Conservation (phyloP, 2,888 invertebrate genomes). For the Andrena bucephala region DNA sequence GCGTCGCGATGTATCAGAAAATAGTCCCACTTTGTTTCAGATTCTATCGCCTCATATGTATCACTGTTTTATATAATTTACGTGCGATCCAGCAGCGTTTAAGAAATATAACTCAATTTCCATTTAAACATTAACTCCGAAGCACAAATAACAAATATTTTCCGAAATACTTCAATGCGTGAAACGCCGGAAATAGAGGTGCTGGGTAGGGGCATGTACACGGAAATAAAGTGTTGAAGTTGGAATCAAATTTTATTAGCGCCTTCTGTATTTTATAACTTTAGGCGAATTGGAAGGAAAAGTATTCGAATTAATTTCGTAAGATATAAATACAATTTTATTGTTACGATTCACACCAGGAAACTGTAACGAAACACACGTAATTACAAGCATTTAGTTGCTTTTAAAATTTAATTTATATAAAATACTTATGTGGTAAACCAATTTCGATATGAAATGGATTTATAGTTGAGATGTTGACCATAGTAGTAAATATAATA, state of each 20-base stretch:
- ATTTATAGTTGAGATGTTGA: conserved; percentile 1
- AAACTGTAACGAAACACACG: conserved; percentile 47
- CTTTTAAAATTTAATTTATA: background rate
- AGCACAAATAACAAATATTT: conserved; percentile 18
- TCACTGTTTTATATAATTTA: background rate
- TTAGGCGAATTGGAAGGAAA: background rate
- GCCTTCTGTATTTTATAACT: background rate
- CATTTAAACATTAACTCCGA: background rate
- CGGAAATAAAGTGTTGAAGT: conserved; percentile 41
- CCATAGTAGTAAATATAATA: conserved; percentile 9
- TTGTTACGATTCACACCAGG: conserved; percentile 44
- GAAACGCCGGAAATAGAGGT: conserved; percentile 44
- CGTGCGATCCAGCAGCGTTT: background rate
- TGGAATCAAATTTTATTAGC: background rate
- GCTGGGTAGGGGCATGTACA: background rate
- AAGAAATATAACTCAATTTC: conserved; percentile 15
- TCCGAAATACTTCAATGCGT: conserved; percentile 10
- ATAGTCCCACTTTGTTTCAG: conserved; percentile 54
- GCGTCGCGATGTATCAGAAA: conserved; percentile 62
- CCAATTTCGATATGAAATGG: conserved; percentile 10
- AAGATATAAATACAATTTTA: conserved; percentile 50
- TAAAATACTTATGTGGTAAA: conserved; percentile 12
- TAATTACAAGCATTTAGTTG: conserved; percentile 12
- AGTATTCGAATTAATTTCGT: conserved; percentile 7
- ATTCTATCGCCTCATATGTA: background rate